Evolutionary conservation across 2,113 vertebrate genomes (phyloP).

Genomic region (Jaculus jaculus): DNA sequence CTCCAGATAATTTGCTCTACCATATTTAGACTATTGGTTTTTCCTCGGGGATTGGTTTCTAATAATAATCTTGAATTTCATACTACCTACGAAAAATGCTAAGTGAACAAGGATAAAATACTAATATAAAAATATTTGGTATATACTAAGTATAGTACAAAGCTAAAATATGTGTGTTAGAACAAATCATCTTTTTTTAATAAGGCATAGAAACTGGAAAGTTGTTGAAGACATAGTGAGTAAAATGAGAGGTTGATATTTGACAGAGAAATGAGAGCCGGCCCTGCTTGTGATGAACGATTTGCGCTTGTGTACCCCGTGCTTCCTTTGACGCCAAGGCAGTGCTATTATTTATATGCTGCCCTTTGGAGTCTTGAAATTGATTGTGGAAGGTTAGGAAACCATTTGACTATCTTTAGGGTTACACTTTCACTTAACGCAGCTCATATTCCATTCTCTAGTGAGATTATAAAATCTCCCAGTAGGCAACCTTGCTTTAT

Average conservation of each 20-base stretch:
- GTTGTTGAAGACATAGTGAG: neutral
- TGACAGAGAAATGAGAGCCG: neutral
- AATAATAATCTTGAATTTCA: neutral
- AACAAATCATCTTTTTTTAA: neutral
- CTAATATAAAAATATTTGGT: neutral
- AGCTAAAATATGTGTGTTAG: neutral
- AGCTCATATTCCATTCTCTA: conserved; percentile 54
- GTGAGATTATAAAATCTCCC: conserved; percentile 36
- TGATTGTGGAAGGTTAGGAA: conserved; percentile 45
- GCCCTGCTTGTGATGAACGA: conserved; percentile 24
- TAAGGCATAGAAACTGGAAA: neutral
- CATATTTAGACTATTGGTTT: neutral
- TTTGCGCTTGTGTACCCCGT: neutral
- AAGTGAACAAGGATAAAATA: neutral
- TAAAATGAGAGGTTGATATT: conserved; percentile 23
- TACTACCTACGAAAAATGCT: neutral
- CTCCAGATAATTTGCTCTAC: neutral
- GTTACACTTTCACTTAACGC: neutral
- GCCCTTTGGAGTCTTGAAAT: neutral
- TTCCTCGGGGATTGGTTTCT: neutral
- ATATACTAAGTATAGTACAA: too few species aligned
- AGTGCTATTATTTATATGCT: conserved; percentile 21
- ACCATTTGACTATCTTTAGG: conserved; percentile 4
- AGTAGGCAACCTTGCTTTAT: conserved; percentile 40
- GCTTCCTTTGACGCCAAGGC: neutral